Base-by-base conservation (phyloP, 37 sponge, comb jelly and placozoan species). In the Beroe forskalii region DNA sequence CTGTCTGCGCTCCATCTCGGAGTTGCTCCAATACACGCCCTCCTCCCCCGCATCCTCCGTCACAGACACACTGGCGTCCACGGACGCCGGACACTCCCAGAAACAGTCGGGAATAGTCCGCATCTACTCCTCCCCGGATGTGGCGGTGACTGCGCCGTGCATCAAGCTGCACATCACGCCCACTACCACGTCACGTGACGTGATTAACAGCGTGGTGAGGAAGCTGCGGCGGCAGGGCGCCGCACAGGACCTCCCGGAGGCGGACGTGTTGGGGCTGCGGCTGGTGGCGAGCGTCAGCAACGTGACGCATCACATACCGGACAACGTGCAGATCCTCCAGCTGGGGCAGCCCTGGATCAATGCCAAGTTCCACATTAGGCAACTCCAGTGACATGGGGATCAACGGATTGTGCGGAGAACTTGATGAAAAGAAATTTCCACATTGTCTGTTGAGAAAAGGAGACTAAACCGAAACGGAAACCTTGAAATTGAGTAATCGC, bases 181-280 rank as follows among this genome's bases (percentile, higher is more conserved):
- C 86, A 28, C 86, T 28, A 80, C 86, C 31, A 80, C 44, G 3
- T 41, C 86, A 41, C 86, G 86, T 41, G 86, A 80, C 55, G 86
- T 80, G 28, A 80, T 80, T 24, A 80, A 80, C 48, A 80, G 86
- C 22, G 86, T 80, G 55, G 27, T 44, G 48, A 80, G 86, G 86
- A 80, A 80, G 55, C 48, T 80, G 30, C 23, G 86, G 19, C 44
- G 86, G 22, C 86, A 80, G 55, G 86, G 55, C 40, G 38, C 36
- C 20, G 72, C 39, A 1, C 19, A 19, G 32, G n/a, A n/a, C n/a
- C 86, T 80, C 2, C 40, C 48, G 2, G 86, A 80, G 12, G 19
- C 33, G 27, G 86, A 43, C 28, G 22, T 80, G 30, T 4, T 4
- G 37, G 40, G 35, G 1, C 30, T 80, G 25, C 3, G 86, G 14